phyloP scores from a whole-genome alignment of 2,113 vertebrate species.

The Hyaena hyaena region DNA sequence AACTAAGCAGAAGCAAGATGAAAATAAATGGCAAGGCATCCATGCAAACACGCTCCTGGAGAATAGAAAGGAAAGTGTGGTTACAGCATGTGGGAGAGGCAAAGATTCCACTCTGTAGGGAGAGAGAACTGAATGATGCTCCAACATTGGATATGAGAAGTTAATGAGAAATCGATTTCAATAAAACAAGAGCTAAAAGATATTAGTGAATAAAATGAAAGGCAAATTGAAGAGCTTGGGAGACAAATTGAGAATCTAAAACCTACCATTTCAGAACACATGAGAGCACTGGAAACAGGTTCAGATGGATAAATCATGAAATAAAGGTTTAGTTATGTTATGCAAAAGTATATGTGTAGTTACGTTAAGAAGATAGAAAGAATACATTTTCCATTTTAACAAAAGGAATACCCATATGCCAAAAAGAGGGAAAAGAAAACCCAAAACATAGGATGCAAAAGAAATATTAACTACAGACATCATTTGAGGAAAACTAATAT shows the following conservation, averaged over 20 bases:
- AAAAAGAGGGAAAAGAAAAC: neutral
- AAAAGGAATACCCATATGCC: neutral
- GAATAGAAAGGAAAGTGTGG: neutral
- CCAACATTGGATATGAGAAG: neutral
- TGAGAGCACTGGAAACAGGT: neutral
- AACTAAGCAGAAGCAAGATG: neutral
- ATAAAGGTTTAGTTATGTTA: neutral
- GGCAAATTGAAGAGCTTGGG: neutral
- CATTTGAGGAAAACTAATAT: neutral
- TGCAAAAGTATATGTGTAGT: neutral
- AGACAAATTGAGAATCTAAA: neutral
- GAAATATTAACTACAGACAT: neutral
- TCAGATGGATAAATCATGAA: neutral
- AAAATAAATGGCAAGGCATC: neutral
- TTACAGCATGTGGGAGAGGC: fast-evolving
- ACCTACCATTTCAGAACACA: neutral
- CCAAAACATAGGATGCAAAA: neutral
- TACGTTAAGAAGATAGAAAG: neutral
- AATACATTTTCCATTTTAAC: neutral
- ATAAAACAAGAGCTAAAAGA: neutral
- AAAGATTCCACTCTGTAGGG: neutral
- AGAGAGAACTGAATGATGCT: neutral
- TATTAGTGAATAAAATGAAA: neutral
- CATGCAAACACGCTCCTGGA: no score
- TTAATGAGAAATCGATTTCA: neutral